Percentiles rank a stretch among this genome's conserved stretches.
Evolutionary conservation across 1,140 invertebrate genomes (phyloP).

Genomic region (Caenorhabditis remanei): DNA sequence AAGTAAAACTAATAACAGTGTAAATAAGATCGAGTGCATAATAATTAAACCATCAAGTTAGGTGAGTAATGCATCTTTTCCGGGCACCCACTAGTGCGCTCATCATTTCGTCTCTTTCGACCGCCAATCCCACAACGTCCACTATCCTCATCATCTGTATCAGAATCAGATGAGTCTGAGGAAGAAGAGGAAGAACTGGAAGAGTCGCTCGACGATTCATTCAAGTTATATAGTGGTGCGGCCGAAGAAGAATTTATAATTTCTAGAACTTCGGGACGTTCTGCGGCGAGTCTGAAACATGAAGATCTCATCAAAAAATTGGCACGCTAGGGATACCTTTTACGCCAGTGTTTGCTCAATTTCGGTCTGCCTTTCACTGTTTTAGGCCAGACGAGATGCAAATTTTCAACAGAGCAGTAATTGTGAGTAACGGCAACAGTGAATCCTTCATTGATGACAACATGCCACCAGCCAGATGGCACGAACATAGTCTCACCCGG

Average conservation of each 20-base stretch:
- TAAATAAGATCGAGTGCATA: background rate
- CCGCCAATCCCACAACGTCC: background rate
- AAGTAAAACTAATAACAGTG: background rate
- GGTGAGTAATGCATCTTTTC: slow-evolving; percentile 12
- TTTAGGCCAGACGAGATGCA: slow-evolving; percentile 97
- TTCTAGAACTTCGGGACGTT: slow-evolving; percentile 8
- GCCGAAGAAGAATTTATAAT: background rate
- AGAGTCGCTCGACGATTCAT: slow-evolving; percentile 25
- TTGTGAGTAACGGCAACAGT: slow-evolving; percentile 98
- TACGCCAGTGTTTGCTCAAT: slow-evolving; percentile 87
- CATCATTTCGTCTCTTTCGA: background rate
- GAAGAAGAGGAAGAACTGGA: slow-evolving; percentile 29
- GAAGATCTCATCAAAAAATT: background rate
- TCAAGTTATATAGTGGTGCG: background rate
- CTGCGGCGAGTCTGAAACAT: background rate
- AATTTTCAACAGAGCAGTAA: slow-evolving; percentile 94
- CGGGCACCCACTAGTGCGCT: background rate
- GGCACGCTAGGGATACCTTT: background rate
- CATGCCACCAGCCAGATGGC: slow-evolving; percentile 93
- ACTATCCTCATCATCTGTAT: background rate
- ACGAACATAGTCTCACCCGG: slow-evolving; percentile 98
- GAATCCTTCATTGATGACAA: slow-evolving; percentile 93
- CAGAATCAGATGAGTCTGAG: slow-evolving; percentile 23
- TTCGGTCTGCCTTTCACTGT: slow-evolving; percentile 94
- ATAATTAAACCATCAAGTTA: slow-evolving; percentile 16